Evolutionary conservation across 2,797 vertebrate species (phyloP), one percentile per base, ranked within the genome.

Genomic region (Rachycentron canadum): DNA sequence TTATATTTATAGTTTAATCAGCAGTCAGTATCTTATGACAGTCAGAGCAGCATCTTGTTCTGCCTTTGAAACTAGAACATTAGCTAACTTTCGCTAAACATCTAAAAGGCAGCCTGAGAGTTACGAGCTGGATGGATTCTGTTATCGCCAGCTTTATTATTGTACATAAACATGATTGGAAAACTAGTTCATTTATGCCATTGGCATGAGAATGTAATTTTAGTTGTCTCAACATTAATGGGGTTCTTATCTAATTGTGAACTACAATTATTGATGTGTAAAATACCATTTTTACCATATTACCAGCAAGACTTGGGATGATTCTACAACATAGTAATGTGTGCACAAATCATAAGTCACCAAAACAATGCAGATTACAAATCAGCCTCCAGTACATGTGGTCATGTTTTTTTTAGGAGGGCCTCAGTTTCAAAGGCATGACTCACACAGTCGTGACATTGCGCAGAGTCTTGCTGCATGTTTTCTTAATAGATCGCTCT

Each of bases 401-500:
- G 79, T 76, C 81, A 41, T 76, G 86, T 89, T 88, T 82, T 43
- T 43, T 81, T 41, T 76, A 74, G 73, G 25, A 77, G 52, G 60
- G 52, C 73, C 57, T 76, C 21, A 14, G 78, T 84, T 84, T 85
- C 74, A 75, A 81, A 90, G 73, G 41, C 82, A 36, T 88, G 86
- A 90, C 82, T 91, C 89, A 74, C 57, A 55, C 85, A 62, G 84
- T 84, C 45, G 69, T 86, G 80, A 90, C 83, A 83, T 84, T 72
- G 80, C 34, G 43, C 63, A 10, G 73, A 79, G 79, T 86, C 87
- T 84, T 81, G 63, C 88, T 92, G 81, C 90, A 85, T 93, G 92
- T 94, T 94, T 94, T 91, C 92, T 89, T 94, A 91, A 94, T 91
- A 94, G 92, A 91, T 87, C 79, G 74, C 87, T 85, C 88, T 92